Conservation (phyloP, 2,888 invertebrate genomes). For the Synanthedon tipuliformis region DNA sequence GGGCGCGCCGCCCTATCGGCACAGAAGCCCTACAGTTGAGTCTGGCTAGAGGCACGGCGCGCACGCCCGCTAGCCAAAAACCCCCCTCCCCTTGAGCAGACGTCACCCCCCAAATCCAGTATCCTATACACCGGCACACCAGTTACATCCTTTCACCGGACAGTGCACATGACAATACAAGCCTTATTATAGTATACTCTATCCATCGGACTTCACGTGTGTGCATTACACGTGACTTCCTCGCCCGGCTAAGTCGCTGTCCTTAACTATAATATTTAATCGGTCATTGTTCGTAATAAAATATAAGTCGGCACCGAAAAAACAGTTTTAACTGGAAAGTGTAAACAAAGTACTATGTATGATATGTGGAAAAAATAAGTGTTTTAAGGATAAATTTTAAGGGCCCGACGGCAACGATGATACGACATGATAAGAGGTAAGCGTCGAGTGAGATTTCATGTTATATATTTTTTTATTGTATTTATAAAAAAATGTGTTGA, state of each 20-base stretch:
- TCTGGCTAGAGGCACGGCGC: constrained; percentile 40
- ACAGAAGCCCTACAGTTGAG: constrained; percentile 51
- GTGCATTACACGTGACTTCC: constrained; percentile 7
- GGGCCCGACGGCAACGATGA: constrained; percentile 38
- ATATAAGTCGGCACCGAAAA: constrained; percentile 15
- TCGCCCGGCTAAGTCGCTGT: neutral
- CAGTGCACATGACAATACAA: constrained; percentile 23
- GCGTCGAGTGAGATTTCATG: no score
- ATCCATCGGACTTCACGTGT: constrained; percentile 5
- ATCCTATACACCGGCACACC: constrained; percentile 1
- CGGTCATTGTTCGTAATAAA: no score
- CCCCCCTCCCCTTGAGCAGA: constrained; percentile 12
- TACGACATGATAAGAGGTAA: constrained; percentile 42
- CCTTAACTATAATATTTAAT: no score
- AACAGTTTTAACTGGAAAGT: constrained; percentile 22
- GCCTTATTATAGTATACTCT: constrained; percentile 1
- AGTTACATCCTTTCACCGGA: constrained; percentile 13
- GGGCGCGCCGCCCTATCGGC: constrained; percentile 62
- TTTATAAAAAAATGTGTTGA: no score
- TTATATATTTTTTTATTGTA: no score
- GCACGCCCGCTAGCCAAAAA: constrained; percentile 20
- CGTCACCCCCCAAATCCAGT: constrained; percentile 5
- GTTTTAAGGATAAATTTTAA: constrained; percentile 43
- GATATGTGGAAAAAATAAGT: constrained; percentile 51
- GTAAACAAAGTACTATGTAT: constrained; percentile 36